Evolutionary conservation across 2,113 vertebrate species (phyloP), one percentile per base, ranked within the genome.

Genomic region (Pygoscelis adeliae): DNA sequence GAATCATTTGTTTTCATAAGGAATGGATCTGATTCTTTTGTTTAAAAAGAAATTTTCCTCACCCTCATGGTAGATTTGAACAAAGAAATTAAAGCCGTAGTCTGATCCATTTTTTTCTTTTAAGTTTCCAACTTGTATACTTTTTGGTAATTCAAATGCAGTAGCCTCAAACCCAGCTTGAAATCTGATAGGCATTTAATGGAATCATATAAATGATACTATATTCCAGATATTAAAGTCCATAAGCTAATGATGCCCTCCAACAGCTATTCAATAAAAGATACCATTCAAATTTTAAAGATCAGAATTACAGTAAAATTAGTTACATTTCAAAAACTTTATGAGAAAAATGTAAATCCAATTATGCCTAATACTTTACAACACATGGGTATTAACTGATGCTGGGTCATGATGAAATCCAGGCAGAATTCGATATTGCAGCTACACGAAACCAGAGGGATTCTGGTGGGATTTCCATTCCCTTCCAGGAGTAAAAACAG

Each of bases 1-100:
- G 90, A 97, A 77, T 80, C 38, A 32, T 96, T 98, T 98, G 93
- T 98, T 97, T 97, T 97, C 87, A 49, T 85, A 95, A 82, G 56
- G 82, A 85, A 83, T 87, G n/a, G 46, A 79, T 97, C 59, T 96
- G 78, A 85, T 90, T 92, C 86, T 95, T 95, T 97, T 93, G 94
- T 95, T 93, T 95, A 95, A 92, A 74, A 89, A 83, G 21, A 96
- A 90, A 93, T 96, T 96, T 89, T 85, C 66, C 81, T 96, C 70
- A 44, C 56, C 79, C 47, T 78, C 62, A 50, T 87, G 77, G 76
- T 92, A 91, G 80, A 97, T 86, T 82, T 93, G 58, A 97, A 92
- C 70, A 90, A 95, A 95, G 46, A 97, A 97, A 96, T 87, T 77
- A 84, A 63, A 92, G 53, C 23, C 9, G 3, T 59, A 70, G 55